These are phyloP conservation scores for Synanthedon tipuliformis DNA, from an alignment of 2,888 invertebrate species.

Conservation along the genomic window DNA sequence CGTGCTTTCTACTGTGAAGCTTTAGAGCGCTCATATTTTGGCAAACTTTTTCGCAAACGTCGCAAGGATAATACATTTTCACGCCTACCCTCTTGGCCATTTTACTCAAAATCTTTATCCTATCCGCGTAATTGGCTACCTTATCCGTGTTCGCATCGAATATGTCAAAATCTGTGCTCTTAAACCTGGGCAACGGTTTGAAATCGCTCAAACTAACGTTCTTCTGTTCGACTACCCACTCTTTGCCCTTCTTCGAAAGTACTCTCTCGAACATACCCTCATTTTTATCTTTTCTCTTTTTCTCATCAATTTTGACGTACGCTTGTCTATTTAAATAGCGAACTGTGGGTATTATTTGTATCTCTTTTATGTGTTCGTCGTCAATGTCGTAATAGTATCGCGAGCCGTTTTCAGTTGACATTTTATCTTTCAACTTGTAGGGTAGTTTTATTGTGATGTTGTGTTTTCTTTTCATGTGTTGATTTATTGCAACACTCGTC, in stretches of 20 bases:
- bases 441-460: conserved; percentile 21
- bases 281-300: conserved; percentile 21
- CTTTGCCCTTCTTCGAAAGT: conserved; percentile 33
- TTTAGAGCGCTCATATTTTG: conserved; percentile 36
- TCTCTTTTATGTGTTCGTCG: conserved; percentile 14
- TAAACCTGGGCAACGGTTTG: conserved; percentile 19
- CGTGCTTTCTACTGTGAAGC: conserved; percentile 38
- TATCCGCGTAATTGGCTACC: conserved; percentile 23
- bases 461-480: conserved; percentile 29
- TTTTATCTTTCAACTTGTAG: conserved; percentile 22
- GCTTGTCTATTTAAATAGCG: conserved; percentile 39
- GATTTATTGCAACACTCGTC: conserved; percentile 18
- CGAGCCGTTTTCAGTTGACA: conserved; percentile 15
- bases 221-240: conserved; percentile 43
- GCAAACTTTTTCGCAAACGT: conserved; percentile 45
- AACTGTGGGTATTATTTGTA: conserved; percentile 48
- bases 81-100: conserved; percentile 28
- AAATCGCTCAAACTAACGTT: conserved; percentile 12
- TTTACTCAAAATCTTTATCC: conserved; percentile 27
- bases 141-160: conserved; percentile 10
- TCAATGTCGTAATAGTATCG: conserved; percentile 33
- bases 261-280: conserved; percentile 29
- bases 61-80: conserved; percentile 44
- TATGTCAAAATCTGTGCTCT: conserved; percentile 14
- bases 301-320: conserved; percentile 29